A percentile compares a stretch with the other conserved stretches of the same genome.
Conservation (phyloP, 2,113 vertebrate species). For the Capreolus pygargus region DNA sequence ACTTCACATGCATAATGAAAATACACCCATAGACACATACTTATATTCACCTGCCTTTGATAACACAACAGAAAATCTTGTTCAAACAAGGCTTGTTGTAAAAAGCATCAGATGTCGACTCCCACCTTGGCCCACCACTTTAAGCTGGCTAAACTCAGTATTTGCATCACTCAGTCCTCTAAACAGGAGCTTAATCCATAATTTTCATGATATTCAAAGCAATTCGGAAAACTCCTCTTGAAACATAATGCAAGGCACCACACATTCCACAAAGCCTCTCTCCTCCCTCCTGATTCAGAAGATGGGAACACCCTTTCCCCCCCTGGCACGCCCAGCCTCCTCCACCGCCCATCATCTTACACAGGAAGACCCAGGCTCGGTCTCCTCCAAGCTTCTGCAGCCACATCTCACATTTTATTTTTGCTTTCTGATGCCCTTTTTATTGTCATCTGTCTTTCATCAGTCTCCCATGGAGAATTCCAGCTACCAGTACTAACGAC, state of each 20-base stretch:
- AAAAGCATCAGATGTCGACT: neutral
- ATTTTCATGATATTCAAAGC: neutral
- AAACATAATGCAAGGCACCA: neutral
- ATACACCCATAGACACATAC: neutral
- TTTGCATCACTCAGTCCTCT: neutral
- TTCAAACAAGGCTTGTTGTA: neutral
- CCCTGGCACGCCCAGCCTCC: fast-evolving
- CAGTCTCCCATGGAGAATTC: constrained; percentile 72
- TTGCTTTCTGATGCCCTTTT: constrained; percentile 59
- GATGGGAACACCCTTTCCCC: neutral
- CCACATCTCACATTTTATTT: constrained; percentile 26
- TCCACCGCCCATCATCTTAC: neutral
- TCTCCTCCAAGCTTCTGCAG: neutral
- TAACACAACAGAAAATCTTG: neutral
- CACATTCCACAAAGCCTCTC: neutral
- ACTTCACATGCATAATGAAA: neutral
- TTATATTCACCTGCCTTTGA: neutral
- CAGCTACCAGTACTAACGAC: constrained; percentile 75
- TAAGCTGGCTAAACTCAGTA: neutral
- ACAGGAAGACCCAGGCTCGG: neutral
- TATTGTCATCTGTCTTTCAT: constrained; percentile 81
- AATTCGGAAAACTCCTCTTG: neutral
- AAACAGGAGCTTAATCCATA: neutral
- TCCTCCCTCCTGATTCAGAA: neutral
- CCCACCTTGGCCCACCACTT: neutral